Percentiles rank a stretch among this genome's conserved stretches.
These are phyloP conservation scores for Pseudorasbora parva DNA, from an alignment of 2,113 vertebrate genomes.

Conservation along the genomic window DNA sequence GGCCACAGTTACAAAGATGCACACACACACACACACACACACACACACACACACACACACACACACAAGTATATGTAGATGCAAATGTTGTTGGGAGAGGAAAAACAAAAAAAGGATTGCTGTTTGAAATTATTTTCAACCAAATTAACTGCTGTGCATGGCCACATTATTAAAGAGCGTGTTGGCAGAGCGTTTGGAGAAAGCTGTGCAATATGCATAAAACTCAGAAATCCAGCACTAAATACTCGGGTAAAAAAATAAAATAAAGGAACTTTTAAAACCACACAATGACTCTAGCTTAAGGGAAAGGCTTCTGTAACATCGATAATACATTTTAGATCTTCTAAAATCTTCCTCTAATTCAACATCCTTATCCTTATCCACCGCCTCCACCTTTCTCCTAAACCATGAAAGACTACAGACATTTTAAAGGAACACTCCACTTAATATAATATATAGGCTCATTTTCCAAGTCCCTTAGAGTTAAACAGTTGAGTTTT, in stretches of 20 bases:
- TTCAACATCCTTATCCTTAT: constrained; percentile 13
- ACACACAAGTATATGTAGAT: background rate
- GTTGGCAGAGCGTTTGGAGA: background rate
- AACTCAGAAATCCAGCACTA: constrained; percentile 26
- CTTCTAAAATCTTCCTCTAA: constrained; percentile 10
- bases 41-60: too few species aligned
- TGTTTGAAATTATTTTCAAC: too few species aligned
- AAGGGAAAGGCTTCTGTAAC: background rate
- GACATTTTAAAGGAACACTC: too few species aligned
- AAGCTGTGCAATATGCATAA: constrained; percentile 45
- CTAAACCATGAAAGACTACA: too few species aligned
- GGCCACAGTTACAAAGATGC: constrained; percentile 26
- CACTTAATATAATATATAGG: too few species aligned
- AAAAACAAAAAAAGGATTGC: constrained; percentile 12
- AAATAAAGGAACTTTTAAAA: background rate
- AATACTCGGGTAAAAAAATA: constrained; percentile 11
- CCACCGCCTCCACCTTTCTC: background rate
- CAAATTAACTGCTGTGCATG: constrained; percentile 11
- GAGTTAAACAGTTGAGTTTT: too few species aligned
- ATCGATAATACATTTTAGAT: constrained; percentile 11
- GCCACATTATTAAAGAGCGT: constrained; percentile 3
- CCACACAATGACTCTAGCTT: constrained; percentile 5
- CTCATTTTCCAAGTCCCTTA: too few species aligned
- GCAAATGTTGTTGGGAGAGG: constrained; percentile 1
- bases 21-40: background rate